Base-by-base conservation (phyloP, 2,113 vertebrate species). In the Microtus pennsylvanicus region DNA sequence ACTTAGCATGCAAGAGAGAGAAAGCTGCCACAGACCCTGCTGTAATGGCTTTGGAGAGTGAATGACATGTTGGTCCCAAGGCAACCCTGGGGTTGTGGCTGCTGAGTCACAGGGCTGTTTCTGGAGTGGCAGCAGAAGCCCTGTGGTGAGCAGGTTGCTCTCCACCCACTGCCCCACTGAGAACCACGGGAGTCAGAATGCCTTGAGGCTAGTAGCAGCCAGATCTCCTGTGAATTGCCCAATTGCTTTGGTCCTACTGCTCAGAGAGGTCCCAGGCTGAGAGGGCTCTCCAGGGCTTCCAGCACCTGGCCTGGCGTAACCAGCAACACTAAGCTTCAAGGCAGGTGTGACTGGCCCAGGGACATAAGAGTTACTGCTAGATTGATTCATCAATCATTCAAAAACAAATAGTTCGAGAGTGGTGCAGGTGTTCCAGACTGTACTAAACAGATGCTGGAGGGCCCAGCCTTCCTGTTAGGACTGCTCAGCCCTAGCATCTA, bases 351-450 rank as follows among this genome's bases (percentile, higher is more conserved):
- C 78, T 67, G 85, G 92, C 81, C 61, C 52, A 75, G 77, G 75
- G 95, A 85, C 61, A 63, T 28, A 19, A 4, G 50, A 3, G 11
- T 26, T 47, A 42, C 65, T 92, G 81, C 86, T 61, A 85, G 92
- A 96, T 92, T 87, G 80, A 94, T 80, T 87, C 87, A 94, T 97
- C 96, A 94, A 89, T 96, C 95, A 89, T 91, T 92, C 77, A 77
- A 89, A 95, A 94, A 93, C 89, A 95, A 96, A 94, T 50, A 65
- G 88, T 52, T 72, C 74, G 81, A 81, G 96, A 96, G 77, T 0
- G 12, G 55, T 38, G 42, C 95, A 94, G 95, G 96, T 94, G 95
- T 95, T 96, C 91, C 63, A 33, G 55, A 11, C 58, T 24, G 38
- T 35, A 58, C 85, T 91, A 82, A 96, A 77, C 47, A 86, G 85